Evolutionary conservation across 1,140 invertebrate species (phyloP).

Genomic region (Drosophila carrolli): DNA sequence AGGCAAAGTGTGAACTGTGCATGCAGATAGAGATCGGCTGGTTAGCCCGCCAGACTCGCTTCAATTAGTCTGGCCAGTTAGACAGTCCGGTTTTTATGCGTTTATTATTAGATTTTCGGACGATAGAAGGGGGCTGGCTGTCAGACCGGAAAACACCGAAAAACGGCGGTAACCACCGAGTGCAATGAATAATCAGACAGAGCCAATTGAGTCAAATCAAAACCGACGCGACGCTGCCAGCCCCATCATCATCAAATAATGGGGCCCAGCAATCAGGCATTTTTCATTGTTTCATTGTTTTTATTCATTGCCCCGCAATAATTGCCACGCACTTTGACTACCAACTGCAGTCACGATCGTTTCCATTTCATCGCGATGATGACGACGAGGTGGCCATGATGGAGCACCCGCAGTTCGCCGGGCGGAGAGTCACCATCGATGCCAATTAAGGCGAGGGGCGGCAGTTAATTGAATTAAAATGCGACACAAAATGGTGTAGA

Average conservation of each 20-base stretch:
- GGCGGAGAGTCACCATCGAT: constrained; percentile 46
- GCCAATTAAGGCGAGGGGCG: constrained; percentile 68
- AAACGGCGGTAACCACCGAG: constrained; percentile 38
- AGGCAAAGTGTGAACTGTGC: constrained; percentile 82
- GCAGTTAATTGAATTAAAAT: constrained; percentile 75
- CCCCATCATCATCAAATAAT: constrained; percentile 39
- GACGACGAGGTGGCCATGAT: constrained; percentile 17
- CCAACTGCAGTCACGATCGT: constrained; percentile 26
- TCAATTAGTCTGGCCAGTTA: constrained; percentile 76
- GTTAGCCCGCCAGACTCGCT: constrained; percentile 66
- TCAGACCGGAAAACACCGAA: constrained; percentile 75
- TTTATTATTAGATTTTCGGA: constrained; percentile 42
- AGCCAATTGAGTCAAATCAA: constrained; percentile 79
- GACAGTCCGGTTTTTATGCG: constrained; percentile 37
- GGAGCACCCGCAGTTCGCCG: constrained; percentile 61
- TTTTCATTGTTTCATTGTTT: constrained; percentile 83
- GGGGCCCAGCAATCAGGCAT: constrained; percentile 67
- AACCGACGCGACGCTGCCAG: constrained; percentile 61
- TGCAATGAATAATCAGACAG: constrained; percentile 75
- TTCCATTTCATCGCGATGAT: constrained; percentile 1
- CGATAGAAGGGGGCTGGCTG: constrained; percentile 33
- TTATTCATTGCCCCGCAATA: constrained; percentile 76
- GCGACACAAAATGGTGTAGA: constrained; percentile 67
- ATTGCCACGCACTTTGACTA: constrained; percentile 83
- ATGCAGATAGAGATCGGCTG: constrained; percentile 73